phyloP scores from a whole-genome alignment of 1,140 invertebrate genomes.

The Daktulosphaira vitifoliae region DNA sequence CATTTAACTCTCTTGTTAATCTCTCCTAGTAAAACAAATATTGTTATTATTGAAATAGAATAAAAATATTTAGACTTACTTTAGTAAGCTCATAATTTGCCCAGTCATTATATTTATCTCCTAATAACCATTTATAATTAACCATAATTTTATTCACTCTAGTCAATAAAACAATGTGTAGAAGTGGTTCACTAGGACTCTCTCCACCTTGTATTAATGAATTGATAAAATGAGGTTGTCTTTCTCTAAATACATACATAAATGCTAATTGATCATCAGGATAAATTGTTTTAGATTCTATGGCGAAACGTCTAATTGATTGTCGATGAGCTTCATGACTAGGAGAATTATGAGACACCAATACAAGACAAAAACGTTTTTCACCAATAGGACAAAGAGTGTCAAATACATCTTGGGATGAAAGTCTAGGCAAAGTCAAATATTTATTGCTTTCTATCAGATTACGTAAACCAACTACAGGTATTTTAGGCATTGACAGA shows the following conservation, averaged over 20 bases:
- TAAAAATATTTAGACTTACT: slow-evolving; percentile 11
- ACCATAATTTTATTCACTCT: slow-evolving; percentile 69
- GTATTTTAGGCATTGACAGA: slow-evolving; percentile 77
- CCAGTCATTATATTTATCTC: slow-evolving; percentile 31
- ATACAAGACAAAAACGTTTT: slow-evolving; percentile 77
- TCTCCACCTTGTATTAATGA: slow-evolving; percentile 50
- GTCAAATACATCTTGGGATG: slow-evolving; percentile 76
- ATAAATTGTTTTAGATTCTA: slow-evolving; percentile 48
- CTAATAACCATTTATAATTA: slow-evolving; percentile 81
- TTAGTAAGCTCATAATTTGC: slow-evolving; percentile 40
- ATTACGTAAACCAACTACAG: slow-evolving; percentile 75
- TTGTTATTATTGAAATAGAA: neutral
- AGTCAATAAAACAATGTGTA: slow-evolving; percentile 81
- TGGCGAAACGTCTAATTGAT: slow-evolving; percentile 59
- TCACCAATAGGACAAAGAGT: slow-evolving; percentile 81
- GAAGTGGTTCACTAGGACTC: slow-evolving; percentile 51
- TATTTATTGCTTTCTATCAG: slow-evolving; percentile 83
- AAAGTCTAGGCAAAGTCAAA: slow-evolving; percentile 75
- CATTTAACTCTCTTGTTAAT: slow-evolving; percentile 10
- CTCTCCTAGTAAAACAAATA: slow-evolving; percentile 15
- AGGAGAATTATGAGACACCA: slow-evolving; percentile 64
- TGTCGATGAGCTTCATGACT: slow-evolving; percentile 52
- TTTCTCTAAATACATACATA: slow-evolving; percentile 76
- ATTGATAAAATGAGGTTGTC: slow-evolving; percentile 70
- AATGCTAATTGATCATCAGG: slow-evolving; percentile 59